Conservation (phyloP, 2,797 vertebrate species). For the Anniella stebbinsi region DNA sequence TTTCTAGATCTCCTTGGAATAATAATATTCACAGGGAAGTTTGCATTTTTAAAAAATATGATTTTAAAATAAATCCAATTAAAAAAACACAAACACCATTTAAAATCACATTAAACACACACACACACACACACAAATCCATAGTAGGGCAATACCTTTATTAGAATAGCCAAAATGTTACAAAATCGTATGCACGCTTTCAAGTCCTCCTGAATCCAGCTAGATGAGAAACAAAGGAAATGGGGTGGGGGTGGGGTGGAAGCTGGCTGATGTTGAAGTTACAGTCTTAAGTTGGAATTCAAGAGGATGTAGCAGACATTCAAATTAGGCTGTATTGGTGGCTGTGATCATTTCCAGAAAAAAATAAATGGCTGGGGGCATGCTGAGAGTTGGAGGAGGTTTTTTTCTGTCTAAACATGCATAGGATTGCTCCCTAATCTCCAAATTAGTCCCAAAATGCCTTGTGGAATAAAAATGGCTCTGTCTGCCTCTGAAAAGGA, state of each 20-base stretch:
- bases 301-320: background rate
- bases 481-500: background rate
- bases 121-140: background rate
- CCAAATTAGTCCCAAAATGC: background rate
- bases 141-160: background rate
- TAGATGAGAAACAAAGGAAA: background rate
- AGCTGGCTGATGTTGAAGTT: background rate
- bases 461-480: background rate
- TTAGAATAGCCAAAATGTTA: background rate
- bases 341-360: background rate
- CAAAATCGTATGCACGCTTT: background rate
- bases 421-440: too few relatives aligned
- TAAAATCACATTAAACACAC: background rate
- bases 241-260: background rate
- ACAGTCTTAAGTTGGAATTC: background rate
- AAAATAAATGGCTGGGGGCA: background rate
- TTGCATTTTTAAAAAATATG: too few relatives aligned
- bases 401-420: too few relatives aligned
- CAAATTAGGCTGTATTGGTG: background rate
- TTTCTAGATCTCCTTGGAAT: background rate
- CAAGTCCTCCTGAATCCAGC: background rate
- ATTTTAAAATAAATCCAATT: background rate
- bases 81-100: background rate
- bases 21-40: background rate
- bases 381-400: too few relatives aligned